Evolutionary conservation across 2,797 vertebrate genomes (phyloP).

Genomic region (Thalassophryne amazonica): DNA sequence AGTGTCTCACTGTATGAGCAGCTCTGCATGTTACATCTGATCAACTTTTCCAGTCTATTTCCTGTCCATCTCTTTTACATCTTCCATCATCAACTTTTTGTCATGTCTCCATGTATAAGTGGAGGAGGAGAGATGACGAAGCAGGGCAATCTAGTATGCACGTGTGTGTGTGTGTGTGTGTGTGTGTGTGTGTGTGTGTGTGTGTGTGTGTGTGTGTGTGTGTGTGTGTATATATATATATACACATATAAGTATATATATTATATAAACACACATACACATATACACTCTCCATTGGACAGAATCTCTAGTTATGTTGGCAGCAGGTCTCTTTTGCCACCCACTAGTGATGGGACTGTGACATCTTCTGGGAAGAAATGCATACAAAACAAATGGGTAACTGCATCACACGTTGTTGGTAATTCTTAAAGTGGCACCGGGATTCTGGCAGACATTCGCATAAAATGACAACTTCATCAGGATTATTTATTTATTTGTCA

Average conservation of each 20-base stretch:
- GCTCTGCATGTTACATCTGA: no score
- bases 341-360: conserved; percentile 49
- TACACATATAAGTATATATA: not conserved
- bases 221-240: not conserved
- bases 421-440: no score
- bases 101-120: not conserved
- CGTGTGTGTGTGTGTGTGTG: not conserved
- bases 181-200: conserved; percentile 2
- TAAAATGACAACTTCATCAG: no score
- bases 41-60: not conserved
- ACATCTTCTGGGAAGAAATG: conserved; percentile 51
- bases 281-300: conserved; percentile 29
- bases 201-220: no score
- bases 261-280: conserved; percentile 6
- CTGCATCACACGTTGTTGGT: no score
- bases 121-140: conserved; percentile 3
- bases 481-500: no score
- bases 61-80: not conserved
- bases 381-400: no score
- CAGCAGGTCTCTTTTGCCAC: conserved; percentile 28
- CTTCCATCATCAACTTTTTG: conserved; percentile 1
- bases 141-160: conserved; percentile 24
- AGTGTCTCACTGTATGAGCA: no score
- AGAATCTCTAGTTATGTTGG: conserved; percentile 28
- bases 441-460: no score